Evolutionary conservation across 2,113 vertebrate genomes (phyloP).

Genomic region (Brachyistius frenatus): DNA sequence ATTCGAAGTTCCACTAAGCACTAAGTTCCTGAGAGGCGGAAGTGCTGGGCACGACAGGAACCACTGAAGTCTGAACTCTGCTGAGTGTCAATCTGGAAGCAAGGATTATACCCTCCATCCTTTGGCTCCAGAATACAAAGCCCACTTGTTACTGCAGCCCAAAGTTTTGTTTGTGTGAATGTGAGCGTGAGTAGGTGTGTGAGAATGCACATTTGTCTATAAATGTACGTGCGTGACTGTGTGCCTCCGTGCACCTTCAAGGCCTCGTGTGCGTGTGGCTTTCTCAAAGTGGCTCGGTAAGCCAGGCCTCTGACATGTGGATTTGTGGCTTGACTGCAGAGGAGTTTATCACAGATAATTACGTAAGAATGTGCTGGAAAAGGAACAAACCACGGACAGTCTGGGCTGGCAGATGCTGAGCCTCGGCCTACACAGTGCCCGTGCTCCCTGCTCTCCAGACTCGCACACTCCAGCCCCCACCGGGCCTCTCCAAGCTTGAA

Average conservation of each 20-base stretch:
- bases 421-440: slow-evolving; percentile 66
- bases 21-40: slow-evolving; percentile 68
- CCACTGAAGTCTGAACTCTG: slow-evolving; percentile 74
- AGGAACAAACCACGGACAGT: slow-evolving; percentile 74
- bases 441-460: slow-evolving; percentile 59
- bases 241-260: slow-evolving; percentile 40
- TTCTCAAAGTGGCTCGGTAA: slow-evolving; percentile 68
- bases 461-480: slow-evolving; percentile 66
- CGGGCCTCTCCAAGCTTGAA: slow-evolving; percentile 62
- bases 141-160: slow-evolving; percentile 64
- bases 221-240: slow-evolving; percentile 3
- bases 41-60: slow-evolving; percentile 78
- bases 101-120: slow-evolving; percentile 73
- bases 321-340: slow-evolving; percentile 79
- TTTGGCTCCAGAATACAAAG: slow-evolving; percentile 74
- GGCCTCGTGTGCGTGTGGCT: slow-evolving; percentile 59
- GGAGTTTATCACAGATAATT: slow-evolving; percentile 83
- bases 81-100: slow-evolving; percentile 75
- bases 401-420: slow-evolving; percentile 75
- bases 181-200: slow-evolving; percentile 52
- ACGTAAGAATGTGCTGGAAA: slow-evolving; percentile 79
- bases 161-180: slow-evolving; percentile 74
- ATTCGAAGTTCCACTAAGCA: slow-evolving; percentile 60
- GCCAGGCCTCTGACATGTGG: slow-evolving; percentile 75
- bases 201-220: slow-evolving; percentile 42